A percentile compares a stretch with the other conserved stretches of the same genome.
These are phyloP conservation scores for Sarcophaga caerulescens DNA, from an alignment of 2,888 invertebrate genomes.

Conservation along the genomic window DNA sequence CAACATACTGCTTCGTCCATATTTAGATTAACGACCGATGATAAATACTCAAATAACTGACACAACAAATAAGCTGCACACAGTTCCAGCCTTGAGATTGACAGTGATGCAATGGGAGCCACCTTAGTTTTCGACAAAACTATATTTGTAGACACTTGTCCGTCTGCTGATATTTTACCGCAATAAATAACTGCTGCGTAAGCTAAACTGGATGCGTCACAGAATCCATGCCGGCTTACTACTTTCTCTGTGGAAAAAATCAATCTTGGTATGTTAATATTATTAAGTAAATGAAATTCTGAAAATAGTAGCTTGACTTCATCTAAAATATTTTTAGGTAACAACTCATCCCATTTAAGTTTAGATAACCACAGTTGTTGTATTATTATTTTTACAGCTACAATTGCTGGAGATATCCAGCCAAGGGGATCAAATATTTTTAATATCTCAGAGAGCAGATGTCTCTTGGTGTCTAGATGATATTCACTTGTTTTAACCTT, in stretches of 20 bases:
- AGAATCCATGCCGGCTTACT: constrained; percentile 32
- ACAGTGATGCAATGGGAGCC: constrained; percentile 15
- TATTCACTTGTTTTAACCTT: constrained; percentile 14
- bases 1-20: constrained; percentile 3
- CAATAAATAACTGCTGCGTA: constrained; percentile 47
- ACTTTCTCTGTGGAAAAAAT: constrained; percentile 26
- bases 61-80: constrained; percentile 26
- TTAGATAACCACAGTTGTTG: constrained; percentile 17
- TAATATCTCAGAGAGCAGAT: constrained; percentile 37
- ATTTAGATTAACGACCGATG: not conserved
- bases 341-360: constrained; percentile 4
- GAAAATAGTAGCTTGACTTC: constrained; percentile 21
- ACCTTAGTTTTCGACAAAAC: constrained; percentile 37
- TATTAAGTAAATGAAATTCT: constrained; percentile 43
- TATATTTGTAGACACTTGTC: constrained; percentile 14
- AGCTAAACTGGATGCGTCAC: constrained; percentile 14
- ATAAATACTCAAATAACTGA: constrained; percentile 31
- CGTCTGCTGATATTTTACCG: constrained; percentile 27
- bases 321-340: constrained; percentile 11
- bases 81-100: constrained; percentile 31
- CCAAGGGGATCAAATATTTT: constrained; percentile 49
- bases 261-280: constrained; percentile 37
- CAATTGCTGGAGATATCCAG: constrained; percentile 30
- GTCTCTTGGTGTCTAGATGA: constrained; percentile 17
- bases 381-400: constrained; percentile 35